These are phyloP conservation scores for Eustalomyia histrio DNA, from an alignment of 2,888 invertebrate genomes.

Conservation along the genomic window DNA sequence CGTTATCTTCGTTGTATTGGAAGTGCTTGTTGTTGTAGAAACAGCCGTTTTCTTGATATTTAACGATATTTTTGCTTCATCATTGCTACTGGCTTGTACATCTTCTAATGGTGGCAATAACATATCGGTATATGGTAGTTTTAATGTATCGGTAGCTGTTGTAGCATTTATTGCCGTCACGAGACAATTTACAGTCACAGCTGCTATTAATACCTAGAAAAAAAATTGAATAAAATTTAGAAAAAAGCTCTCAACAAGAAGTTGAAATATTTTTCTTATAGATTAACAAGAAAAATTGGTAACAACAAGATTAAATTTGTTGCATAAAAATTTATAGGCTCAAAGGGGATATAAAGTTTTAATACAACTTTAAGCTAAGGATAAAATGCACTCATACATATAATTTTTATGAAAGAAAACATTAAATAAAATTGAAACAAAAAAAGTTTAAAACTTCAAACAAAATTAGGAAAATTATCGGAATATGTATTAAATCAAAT, in stretches of 20 bases:
- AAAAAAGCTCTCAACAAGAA: constrained; percentile 13
- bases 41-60: constrained; percentile 45
- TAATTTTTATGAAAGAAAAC: too few species aligned
- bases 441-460: too few species aligned
- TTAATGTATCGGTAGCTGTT: constrained; percentile 66
- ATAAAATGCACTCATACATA: too few species aligned
- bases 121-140: constrained; percentile 75
- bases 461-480: too few species aligned
- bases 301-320: constrained; percentile 48
- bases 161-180: constrained; percentile 69
- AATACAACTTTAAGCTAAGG: too few species aligned
- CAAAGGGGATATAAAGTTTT: constrained; percentile 22
- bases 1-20: constrained; percentile 15
- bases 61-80: constrained; percentile 6
- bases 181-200: constrained; percentile 69
- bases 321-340: constrained; percentile 40
- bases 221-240: background rate
- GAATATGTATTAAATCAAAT: too few species aligned
- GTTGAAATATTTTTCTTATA: constrained; percentile 19
- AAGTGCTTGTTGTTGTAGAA: constrained; percentile 11
- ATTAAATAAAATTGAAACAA: too few species aligned
- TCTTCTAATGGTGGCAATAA: constrained; percentile 73
- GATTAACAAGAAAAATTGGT: constrained; percentile 20
- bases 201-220: constrained; percentile 73
- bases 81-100: constrained; percentile 37